These are phyloP conservation scores for Endotricha flammealis DNA, from an alignment of 2,888 invertebrate species.

Conservation along the genomic window DNA sequence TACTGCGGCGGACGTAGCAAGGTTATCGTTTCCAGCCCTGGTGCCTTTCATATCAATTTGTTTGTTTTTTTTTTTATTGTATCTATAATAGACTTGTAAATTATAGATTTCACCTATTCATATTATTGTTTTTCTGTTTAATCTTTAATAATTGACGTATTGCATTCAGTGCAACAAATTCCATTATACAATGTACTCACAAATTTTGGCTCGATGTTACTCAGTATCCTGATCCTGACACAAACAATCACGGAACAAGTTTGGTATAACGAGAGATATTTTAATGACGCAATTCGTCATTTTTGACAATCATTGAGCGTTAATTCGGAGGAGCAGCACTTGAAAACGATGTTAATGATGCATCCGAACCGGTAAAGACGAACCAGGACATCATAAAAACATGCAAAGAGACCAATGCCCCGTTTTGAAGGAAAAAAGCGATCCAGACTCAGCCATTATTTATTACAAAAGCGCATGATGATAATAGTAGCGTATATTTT, in stretches of 20 bases:
- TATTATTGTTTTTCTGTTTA: constrained; percentile 2
- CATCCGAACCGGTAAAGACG: constrained; percentile 50
- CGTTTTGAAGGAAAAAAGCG: constrained; percentile 57
- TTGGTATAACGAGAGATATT: constrained; percentile 20
- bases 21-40: constrained; percentile 51
- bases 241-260: constrained; percentile 19
- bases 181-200: too few relatives aligned
- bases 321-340: constrained; percentile 40
- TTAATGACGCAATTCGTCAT: constrained; percentile 44
- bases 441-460: constrained; percentile 51
- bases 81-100: constrained; percentile 18
- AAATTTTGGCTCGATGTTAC: too few relatives aligned
- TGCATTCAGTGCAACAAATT: too few relatives aligned
- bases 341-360: constrained; percentile 50
- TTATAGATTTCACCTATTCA: constrained; percentile 5
- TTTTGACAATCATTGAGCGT: constrained; percentile 44
- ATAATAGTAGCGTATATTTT: constrained; percentile 55
- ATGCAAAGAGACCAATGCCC: constrained; percentile 35
- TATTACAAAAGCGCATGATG: constrained; percentile 59
- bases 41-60: constrained; percentile 38
- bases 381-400: constrained; percentile 47
- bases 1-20: constrained; percentile 43
- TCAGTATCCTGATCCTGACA: too few relatives aligned
- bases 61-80: constrained; percentile 27
- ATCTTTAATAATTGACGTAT: too few relatives aligned